phyloP scores from a whole-genome alignment of 2,888 invertebrate species.

The Zhengitettix transpicula region DNA sequence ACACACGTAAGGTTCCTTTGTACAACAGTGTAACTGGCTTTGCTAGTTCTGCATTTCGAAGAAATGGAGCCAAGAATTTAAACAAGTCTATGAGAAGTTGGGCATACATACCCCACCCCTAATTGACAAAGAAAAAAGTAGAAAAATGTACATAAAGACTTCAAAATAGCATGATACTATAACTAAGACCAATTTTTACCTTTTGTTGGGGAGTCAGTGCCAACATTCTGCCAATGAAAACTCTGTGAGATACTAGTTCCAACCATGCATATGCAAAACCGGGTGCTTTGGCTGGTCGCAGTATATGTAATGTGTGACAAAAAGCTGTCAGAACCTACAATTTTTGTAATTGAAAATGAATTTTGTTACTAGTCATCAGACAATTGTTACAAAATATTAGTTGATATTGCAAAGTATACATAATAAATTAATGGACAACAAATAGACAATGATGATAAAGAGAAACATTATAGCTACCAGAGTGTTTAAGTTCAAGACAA shows the following conservation, averaged over 20 bases:
- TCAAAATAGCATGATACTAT: too few relatives aligned
- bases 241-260: slow-evolving; percentile 90
- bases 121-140: slow-evolving; percentile 14
- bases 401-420: too few relatives aligned
- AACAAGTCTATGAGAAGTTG: slow-evolving; percentile 90
- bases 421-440: not conserved
- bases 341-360: too few relatives aligned
- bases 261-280: slow-evolving; percentile 98
- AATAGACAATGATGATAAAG: too few relatives aligned
- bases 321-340: slow-evolving; percentile 74
- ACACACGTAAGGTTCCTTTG: slow-evolving; percentile 86
- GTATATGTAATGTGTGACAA: slow-evolving; percentile 85
- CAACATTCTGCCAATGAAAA: slow-evolving; percentile 85
- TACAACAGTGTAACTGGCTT: slow-evolving; percentile 87
- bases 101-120: slow-evolving; percentile 94
- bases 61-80: slow-evolving; percentile 90
- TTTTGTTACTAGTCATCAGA: too few relatives aligned
- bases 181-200: slow-evolving; percentile 22
- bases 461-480: too few relatives aligned
- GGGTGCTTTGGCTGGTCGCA: slow-evolving; percentile 83
- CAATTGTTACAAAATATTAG: too few relatives aligned
- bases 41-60: slow-evolving; percentile 90
- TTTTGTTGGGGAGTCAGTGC: slow-evolving; percentile 84
- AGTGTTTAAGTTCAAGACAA: too few relatives aligned
- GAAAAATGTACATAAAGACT: not conserved